phyloP scores from a whole-genome alignment of 1,140 invertebrate species.

The Agrilus planipennis region DNA sequence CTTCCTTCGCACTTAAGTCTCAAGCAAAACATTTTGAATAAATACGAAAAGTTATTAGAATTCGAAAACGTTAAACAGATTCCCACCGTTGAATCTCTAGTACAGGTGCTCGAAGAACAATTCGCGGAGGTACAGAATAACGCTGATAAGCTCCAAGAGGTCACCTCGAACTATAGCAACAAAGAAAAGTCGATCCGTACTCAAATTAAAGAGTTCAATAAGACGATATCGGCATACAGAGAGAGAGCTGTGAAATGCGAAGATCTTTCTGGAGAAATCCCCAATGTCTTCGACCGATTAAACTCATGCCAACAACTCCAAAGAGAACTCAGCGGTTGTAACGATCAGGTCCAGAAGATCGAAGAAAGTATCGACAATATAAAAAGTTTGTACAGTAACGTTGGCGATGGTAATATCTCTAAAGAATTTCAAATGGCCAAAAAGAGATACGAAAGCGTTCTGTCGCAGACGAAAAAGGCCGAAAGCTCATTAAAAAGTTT shows the following conservation, averaged over 20 bases:
- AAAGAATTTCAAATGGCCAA: constrained; percentile 70
- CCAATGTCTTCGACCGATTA: constrained; percentile 66
- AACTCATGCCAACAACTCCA: constrained; percentile 60
- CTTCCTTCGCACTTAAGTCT: constrained; percentile 62
- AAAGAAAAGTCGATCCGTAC: constrained; percentile 60
- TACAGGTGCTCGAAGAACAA: constrained; percentile 59
- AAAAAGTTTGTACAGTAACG: constrained; percentile 63
- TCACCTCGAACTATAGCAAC: constrained; percentile 56
- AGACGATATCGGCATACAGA: constrained; percentile 59
- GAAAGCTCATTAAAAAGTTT: constrained; percentile 67
- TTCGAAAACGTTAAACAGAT: constrained; percentile 62
- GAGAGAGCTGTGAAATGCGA: constrained; percentile 84
- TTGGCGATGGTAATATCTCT: constrained; percentile 59
- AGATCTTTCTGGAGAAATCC: constrained; percentile 77
- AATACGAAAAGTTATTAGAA: constrained; percentile 68
- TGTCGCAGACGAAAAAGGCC: constrained; percentile 66
- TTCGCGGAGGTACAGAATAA: constrained; percentile 63
- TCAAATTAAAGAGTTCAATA: constrained; percentile 56
- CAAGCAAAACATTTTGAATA: constrained; percentile 61
- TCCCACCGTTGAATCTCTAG: constrained; percentile 54
- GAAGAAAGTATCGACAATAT: constrained; percentile 57
- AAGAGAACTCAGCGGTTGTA: constrained; percentile 50
- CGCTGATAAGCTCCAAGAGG: constrained; percentile 61
- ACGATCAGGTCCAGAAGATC: constrained; percentile 54
- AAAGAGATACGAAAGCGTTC: constrained; percentile 62